phyloP scores from a whole-genome alignment of 2,113 vertebrate genomes.

The Sturnira hondurensis region DNA sequence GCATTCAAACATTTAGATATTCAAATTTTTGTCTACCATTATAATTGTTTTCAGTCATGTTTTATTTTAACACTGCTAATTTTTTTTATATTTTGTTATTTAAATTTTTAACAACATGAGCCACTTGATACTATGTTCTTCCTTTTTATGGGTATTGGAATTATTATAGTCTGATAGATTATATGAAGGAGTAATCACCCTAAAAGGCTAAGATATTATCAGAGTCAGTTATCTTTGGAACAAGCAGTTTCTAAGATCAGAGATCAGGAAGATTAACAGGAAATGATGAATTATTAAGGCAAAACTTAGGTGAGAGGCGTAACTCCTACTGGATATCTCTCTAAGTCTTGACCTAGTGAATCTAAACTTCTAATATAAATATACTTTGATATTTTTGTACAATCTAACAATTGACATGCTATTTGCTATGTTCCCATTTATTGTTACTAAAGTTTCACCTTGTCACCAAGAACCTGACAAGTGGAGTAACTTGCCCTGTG shows the following conservation, averaged over 20 bases:
- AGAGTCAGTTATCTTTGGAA: neutral
- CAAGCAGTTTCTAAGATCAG: neutral
- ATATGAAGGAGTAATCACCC: neutral
- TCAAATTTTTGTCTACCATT: neutral
- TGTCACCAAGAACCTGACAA: neutral
- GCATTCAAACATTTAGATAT: neutral
- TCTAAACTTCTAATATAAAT: neutral
- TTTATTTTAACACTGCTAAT: neutral
- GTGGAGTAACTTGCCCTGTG: neutral
- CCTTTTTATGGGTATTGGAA: neutral
- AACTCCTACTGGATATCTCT: neutral
- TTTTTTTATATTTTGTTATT: neutral
- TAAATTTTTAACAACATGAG: slow-evolving; percentile 6
- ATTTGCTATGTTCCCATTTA: neutral
- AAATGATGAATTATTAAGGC: neutral
- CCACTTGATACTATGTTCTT: neutral
- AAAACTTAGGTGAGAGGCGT: neutral
- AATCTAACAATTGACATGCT: neutral
- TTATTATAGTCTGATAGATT: neutral
- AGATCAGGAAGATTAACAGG: neutral
- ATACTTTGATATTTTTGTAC: neutral
- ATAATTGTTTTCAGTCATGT: neutral
- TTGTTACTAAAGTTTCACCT: neutral
- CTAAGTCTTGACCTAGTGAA: neutral
- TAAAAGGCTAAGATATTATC: neutral